These are phyloP conservation scores for Pinna nobilis DNA, from an alignment of 1,140 invertebrate species.

Conservation along the genomic window DNA sequence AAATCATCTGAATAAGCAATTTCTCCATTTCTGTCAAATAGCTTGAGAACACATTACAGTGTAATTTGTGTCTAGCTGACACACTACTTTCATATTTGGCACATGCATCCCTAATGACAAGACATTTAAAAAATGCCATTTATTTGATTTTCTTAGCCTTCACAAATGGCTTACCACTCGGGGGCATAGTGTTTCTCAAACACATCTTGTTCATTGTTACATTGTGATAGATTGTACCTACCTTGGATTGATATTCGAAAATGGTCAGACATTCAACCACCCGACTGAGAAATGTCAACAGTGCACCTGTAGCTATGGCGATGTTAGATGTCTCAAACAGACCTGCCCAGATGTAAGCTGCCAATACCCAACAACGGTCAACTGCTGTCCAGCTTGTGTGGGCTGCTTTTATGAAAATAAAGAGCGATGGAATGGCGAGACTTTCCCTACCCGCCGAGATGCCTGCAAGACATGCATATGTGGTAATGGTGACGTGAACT, in stretches of 20 bases:
- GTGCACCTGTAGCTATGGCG: constrained; percentile 60
- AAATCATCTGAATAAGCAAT: too few species aligned
- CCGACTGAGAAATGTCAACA: constrained; percentile 54
- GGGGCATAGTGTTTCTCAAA: too few species aligned
- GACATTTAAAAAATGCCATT: too few species aligned
- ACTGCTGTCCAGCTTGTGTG: constrained; percentile 64
- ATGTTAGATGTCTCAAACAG: constrained; percentile 54
- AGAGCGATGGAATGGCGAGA: constrained; percentile 46
- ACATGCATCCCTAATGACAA: too few species aligned
- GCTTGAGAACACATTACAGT: too few species aligned
- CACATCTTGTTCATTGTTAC: not conserved
- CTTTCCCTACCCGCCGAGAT: constrained; percentile 43
- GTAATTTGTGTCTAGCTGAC: too few species aligned
- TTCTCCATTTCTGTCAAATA: too few species aligned
- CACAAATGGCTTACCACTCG: too few species aligned
- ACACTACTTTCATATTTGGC: too few species aligned
- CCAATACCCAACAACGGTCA: constrained; percentile 49
- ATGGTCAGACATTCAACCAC: constrained; percentile 60
- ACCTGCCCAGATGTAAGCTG: constrained; percentile 56
- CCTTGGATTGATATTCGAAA: constrained; percentile 49
- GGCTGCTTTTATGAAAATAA: constrained; percentile 56
- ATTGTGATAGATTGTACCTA: constrained; percentile 62
- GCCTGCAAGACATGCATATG: constrained; percentile 51
- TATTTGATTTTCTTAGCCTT: too few species aligned
- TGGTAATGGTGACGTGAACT: constrained; percentile 46